Evolutionary conservation across 30 jellyfish, hydroid and myxozoan species (phyloP).

Genomic region (Chrysaora quinquecirrha): DNA sequence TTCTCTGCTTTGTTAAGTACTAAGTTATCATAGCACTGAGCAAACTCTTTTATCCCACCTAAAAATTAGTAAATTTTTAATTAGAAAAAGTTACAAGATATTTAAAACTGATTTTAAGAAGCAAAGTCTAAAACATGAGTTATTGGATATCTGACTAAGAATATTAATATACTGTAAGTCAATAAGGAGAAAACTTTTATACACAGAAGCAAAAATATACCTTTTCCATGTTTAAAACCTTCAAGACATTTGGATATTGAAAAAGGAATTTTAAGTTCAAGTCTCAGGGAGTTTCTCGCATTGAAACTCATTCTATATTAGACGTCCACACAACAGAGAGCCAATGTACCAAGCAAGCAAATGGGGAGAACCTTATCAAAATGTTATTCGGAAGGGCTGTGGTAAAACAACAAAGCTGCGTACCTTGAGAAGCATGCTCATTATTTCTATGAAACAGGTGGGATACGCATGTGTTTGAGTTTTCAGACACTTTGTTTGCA

Average conservation of each 20-base stretch:
- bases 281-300: background rate
- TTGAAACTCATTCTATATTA: background rate
- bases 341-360: background rate
- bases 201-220: background rate
- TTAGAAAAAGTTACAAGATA: too few relatives aligned
- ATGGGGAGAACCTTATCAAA: background rate
- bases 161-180: too few relatives aligned
- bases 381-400: conserved; percentile 31
- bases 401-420: conserved; percentile 58
- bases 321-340: too few relatives aligned
- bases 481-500: background rate
- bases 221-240: background rate
- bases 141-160: too few relatives aligned
- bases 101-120: too few relatives aligned
- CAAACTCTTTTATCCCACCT: conserved; percentile 96
- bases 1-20: conserved; percentile 75
- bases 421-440: conserved; percentile 43
- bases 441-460: conserved; percentile 57
- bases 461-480: conserved; percentile 37
- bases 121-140: too few relatives aligned
- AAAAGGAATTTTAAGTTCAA: background rate
- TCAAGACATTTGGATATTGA: conserved; percentile 11
- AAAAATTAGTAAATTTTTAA: background rate
- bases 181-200: too few relatives aligned
- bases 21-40: conserved; percentile 79